Conservation (phyloP, 2,888 invertebrate species). For the Archaeoteleia sp. region DNA sequence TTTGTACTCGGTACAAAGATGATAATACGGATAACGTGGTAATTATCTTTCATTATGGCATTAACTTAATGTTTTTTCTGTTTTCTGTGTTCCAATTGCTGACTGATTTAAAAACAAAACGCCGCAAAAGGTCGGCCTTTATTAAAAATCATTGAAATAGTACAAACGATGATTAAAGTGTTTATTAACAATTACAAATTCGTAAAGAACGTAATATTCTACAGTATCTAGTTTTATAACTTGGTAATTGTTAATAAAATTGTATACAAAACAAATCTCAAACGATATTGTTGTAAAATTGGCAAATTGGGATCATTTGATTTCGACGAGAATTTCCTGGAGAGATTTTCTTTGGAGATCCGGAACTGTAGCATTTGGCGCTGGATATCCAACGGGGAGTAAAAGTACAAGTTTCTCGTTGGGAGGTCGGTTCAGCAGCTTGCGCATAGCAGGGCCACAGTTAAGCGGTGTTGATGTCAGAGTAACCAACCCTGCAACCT, state of each 20-base stretch:
- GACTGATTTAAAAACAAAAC: not conserved
- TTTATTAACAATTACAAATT: too few species aligned
- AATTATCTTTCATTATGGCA: conserved; percentile 7
- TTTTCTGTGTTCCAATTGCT: not conserved
- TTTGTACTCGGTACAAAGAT: not conserved
- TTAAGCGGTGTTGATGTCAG: conserved; percentile 94
- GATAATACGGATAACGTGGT: not conserved
- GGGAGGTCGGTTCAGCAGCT: conserved; percentile 84
- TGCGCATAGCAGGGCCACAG: conserved; percentile 87
- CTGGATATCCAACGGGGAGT: conserved; percentile 90
- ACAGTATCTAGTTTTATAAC: too few species aligned
- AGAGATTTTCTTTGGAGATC: conserved; percentile 84
- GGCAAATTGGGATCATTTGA: too few species aligned
- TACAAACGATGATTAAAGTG: too few species aligned
- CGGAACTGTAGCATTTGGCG: conserved; percentile 85
- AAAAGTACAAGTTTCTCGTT: conserved; percentile 89
- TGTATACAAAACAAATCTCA: too few species aligned
- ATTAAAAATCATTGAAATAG: too few species aligned
- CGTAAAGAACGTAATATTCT: too few species aligned
- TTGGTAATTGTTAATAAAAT: too few species aligned
- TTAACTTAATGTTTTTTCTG: conserved; percentile 12
- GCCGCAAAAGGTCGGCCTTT: not conserved
- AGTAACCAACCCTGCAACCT: conserved; percentile 88
- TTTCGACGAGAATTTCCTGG: conserved; percentile 83
- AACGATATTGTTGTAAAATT: too few species aligned